Conservation (phyloP, 2,113 vertebrate genomes). For the Vombatus ursinus region DNA sequence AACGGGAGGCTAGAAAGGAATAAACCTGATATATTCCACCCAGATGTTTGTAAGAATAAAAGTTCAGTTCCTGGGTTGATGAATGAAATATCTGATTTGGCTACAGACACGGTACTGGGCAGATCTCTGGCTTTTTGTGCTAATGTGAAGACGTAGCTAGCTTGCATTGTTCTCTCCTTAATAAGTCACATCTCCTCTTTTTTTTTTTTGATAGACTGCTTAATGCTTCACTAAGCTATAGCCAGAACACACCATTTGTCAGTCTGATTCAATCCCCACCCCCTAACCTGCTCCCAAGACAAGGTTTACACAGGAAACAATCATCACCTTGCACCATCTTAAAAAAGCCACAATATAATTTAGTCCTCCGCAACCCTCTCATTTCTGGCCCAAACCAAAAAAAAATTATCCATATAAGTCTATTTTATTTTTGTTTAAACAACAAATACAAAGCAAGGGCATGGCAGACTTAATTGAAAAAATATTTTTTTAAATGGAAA, state of each 20-base stretch:
- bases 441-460: background rate
- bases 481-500: constrained; percentile 3
- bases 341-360: background rate
- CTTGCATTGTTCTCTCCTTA: background rate
- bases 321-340: no score
- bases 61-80: fast-evolving
- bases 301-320: background rate
- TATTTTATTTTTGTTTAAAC: background rate
- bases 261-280: background rate
- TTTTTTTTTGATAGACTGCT: constrained; percentile 16
- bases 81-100: background rate
- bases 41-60: background rate
- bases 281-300: background rate
- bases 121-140: background rate
- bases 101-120: no score
- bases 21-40: background rate
- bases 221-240: constrained; percentile 4
- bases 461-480: background rate
- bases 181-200: background rate
- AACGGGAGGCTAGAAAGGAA: background rate
- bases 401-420: background rate
- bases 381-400: background rate
- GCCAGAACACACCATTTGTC: background rate
- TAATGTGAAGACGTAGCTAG: background rate
- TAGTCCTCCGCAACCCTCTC: background rate